Base-by-base conservation (phyloP, 2,797 vertebrate species). In the Pantherophis alleghaniensis region DNA sequence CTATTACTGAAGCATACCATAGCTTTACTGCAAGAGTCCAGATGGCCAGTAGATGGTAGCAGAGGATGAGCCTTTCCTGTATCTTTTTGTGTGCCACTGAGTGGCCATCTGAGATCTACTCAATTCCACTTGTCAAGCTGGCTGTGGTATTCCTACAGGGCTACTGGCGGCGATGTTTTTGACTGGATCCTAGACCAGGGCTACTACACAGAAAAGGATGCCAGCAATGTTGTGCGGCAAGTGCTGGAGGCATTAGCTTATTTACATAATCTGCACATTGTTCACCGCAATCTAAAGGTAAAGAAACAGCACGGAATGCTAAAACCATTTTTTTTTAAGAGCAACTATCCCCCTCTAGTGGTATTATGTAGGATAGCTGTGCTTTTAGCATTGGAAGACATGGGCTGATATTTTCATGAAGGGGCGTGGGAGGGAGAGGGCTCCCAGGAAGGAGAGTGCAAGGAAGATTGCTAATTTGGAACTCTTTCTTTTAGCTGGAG, bases 161-260 rank as follows among this genome's bases (percentile, higher is more conserved):
- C 98, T 92, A 99, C 98, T 87, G 98, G 98, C 92, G 98, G 98
- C 56, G 98, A 99, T 92, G 98, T 98, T 53, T 99, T 99, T 91
- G 98, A 99, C 95, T 98, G 98, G 98, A 99, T 99, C 95, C 97
- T 98, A 95, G 98, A 98, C 95, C 98, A 98, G 91, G 98, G 98
- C 86, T 98, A 98, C 97, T 99, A 99, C 97, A 98, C 98, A 24
- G 98, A 99, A 95, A 97, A 98, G 97, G 98, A 99, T 4, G 98
- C 98, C 57, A 98, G 98, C 95, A 98, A 98, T 91, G 98, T 99
- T 90, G 98, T 98, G 95, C 98, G 97, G 93, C 98, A 99, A 95
- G 98, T 99, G 57, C 97, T 99, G 42, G 98, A 98, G 96, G 98
- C 98, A 26, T 98, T 98, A 92, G 98, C 98, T 4, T 99, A 99